phyloP scores from a whole-genome alignment of 2,113 vertebrate species.

The Nestor notabilis region DNA sequence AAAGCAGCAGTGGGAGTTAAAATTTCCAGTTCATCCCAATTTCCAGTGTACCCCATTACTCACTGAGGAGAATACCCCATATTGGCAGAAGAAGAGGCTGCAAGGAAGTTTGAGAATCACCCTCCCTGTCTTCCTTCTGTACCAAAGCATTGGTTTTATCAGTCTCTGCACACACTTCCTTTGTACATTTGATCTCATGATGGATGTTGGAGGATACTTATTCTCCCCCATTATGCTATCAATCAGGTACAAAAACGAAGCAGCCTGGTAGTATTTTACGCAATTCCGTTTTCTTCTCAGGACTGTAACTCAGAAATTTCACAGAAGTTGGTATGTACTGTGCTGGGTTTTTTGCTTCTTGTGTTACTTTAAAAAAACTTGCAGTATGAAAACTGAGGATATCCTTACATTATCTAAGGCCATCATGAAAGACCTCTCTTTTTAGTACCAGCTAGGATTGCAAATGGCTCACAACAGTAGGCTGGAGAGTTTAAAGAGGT shows the following conservation, averaged over 20 bases:
- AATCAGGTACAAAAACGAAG: neutral
- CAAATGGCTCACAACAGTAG: neutral
- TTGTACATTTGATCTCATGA: neutral
- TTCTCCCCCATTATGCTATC: fast-evolving
- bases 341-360: neutral
- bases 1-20: neutral
- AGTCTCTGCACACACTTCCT: neutral
- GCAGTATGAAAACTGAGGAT: neutral
- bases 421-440: neutral
- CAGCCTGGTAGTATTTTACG: neutral
- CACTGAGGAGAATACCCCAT: neutral
- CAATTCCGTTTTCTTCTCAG: neutral
- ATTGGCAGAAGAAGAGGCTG: neutral
- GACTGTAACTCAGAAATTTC: neutral
- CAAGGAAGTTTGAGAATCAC: neutral
- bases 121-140: neutral
- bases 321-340: neutral
- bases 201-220: neutral
- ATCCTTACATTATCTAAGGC: neutral
- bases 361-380: neutral
- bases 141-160: neutral
- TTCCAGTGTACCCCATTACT: neutral
- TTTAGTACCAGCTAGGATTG: neutral
- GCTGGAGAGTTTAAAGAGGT: neutral
- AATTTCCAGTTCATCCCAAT: neutral